Conservation (phyloP, 2,888 invertebrate species). For the Steinernema scapterisci region DNA sequence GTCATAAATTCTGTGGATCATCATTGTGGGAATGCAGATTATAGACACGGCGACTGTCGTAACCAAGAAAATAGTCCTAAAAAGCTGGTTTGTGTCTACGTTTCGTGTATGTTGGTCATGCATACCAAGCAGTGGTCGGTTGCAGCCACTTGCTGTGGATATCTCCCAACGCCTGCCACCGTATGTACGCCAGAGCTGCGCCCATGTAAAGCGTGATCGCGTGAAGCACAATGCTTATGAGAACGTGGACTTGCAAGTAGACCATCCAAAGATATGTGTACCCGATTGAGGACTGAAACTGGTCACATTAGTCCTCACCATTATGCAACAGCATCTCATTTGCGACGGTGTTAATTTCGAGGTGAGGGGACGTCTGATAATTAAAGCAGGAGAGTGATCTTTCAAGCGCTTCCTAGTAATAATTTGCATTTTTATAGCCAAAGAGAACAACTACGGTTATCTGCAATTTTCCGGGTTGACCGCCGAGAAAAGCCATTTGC, state of each 20-base stretch:
- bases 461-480: too few relatives aligned
- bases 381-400: too few relatives aligned
- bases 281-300: constrained; percentile 30
- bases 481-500: too few relatives aligned
- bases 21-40: constrained; percentile 50
- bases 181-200: constrained; percentile 54
- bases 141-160: constrained; percentile 56
- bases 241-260: constrained; percentile 48
- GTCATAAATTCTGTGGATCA: constrained; percentile 39
- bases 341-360: too few relatives aligned
- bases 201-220: constrained; percentile 59
- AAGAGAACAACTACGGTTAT: too few relatives aligned
- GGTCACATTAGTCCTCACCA: not conserved
- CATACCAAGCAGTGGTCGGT: constrained; percentile 53
- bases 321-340: constrained; percentile 9
- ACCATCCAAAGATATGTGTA: constrained; percentile 41
- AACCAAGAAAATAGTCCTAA: constrained; percentile 49
- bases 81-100: constrained; percentile 14
- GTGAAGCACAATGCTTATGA: constrained; percentile 56
- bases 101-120: not conserved
- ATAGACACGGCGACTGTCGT: constrained; percentile 45
- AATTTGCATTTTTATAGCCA: not conserved
- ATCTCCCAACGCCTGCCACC: constrained; percentile 55
- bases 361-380: too few relatives aligned
- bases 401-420: too few relatives aligned